Evolutionary conservation across 2,113 vertebrate genomes (phyloP), one percentile per base, ranked within the genome.

Genomic region (Stegostoma tigrinum): DNA sequence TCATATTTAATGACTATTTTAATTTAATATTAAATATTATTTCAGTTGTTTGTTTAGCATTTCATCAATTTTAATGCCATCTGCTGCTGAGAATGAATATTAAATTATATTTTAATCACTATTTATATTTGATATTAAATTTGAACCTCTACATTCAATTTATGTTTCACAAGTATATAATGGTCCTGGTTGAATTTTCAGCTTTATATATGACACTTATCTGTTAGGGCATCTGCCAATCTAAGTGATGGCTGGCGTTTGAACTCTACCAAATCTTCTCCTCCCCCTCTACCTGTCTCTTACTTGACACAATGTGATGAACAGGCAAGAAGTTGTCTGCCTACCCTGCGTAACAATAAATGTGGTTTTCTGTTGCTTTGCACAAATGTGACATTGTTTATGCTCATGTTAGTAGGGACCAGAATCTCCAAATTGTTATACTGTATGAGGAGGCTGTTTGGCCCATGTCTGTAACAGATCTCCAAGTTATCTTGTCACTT

Each of bases 51-150:
- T 87, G 24, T 87, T 55, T 34, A 61, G 30, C 30, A 90, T 34
- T 90, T 19, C 89, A 93, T 66, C 30, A 61, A 83, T 34, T 61
- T 93, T 93, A 93, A 66, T 93, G 55, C 17, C 1, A n/a, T 66
- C 27, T 66, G 34, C 2, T 64, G 66, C n/a, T 66, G 21, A 93
- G 64, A 23, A 23, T 93, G 34, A 93, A 93, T 93, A 93, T 93
- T 66, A 21, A 93, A 93, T 93, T 93, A 66, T 93, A 83, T 17
- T 83, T 83, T 83, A 83, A 83, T 19, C 80, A 38, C 78, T 42
- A 83, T 83, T 45, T 45, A 80, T 80, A 83, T 83, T 83, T 83
- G 38, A 38, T n/a, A 38, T 66, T 66, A 66, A 66, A 93, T 10
- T 64, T 91, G 34, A 91, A 66, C 89, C 55, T 61, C 48, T 91